These are phyloP conservation scores for Drosophila nigritarsus DNA, from an alignment of 2,888 invertebrate genomes.

Conservation along the genomic window DNA sequence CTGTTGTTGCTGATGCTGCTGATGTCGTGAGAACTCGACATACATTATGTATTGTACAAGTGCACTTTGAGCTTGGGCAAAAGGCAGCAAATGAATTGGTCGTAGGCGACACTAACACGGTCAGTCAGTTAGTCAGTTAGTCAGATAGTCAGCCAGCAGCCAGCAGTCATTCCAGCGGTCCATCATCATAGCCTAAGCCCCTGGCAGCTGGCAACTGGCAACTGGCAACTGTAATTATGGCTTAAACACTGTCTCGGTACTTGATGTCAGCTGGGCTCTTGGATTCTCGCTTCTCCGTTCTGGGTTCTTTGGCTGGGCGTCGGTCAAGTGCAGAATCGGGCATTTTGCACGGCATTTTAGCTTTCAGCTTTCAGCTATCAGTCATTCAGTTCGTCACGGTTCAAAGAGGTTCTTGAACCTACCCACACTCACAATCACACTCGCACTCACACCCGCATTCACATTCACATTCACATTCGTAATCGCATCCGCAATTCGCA, in stretches of 20 bases:
- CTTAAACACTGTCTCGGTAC: slow-evolving; percentile 37
- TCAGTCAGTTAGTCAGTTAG: slow-evolving; percentile 12
- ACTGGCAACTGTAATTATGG: slow-evolving; percentile 62
- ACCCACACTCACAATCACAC: slow-evolving; percentile 6
- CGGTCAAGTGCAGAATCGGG: slow-evolving; percentile 75
- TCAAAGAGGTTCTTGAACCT: slow-evolving; percentile 73
- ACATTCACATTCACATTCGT: slow-evolving; percentile 22
- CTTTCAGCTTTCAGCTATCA: slow-evolving; percentile 71
- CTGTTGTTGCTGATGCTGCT: slow-evolving; percentile 24
- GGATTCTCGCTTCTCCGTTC: slow-evolving; percentile 3
- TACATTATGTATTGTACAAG: slow-evolving; percentile 12
- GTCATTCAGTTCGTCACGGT: slow-evolving; percentile 78
- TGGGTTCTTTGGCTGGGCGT: slow-evolving; percentile 38
- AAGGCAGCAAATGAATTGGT: slow-evolving; percentile 49
- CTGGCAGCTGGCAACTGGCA: slow-evolving; percentile 4
- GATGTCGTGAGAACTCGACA: slow-evolving; percentile 72
- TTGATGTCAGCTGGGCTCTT: slow-evolving; percentile 51
- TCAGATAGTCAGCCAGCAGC: slow-evolving; percentile 6
- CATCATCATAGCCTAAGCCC: slow-evolving; percentile 20
- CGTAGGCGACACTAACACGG: slow-evolving; percentile 73
- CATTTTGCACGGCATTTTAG: slow-evolving; percentile 66
- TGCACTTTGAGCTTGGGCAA: slow-evolving; percentile 30
- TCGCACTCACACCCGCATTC: slow-evolving; percentile 39
- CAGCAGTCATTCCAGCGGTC: slow-evolving; percentile 1
- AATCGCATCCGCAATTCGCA: slow-evolving; percentile 18